Base-by-base conservation (phyloP, 2,888 invertebrate genomes). In the Hartigia nigra region DNA sequence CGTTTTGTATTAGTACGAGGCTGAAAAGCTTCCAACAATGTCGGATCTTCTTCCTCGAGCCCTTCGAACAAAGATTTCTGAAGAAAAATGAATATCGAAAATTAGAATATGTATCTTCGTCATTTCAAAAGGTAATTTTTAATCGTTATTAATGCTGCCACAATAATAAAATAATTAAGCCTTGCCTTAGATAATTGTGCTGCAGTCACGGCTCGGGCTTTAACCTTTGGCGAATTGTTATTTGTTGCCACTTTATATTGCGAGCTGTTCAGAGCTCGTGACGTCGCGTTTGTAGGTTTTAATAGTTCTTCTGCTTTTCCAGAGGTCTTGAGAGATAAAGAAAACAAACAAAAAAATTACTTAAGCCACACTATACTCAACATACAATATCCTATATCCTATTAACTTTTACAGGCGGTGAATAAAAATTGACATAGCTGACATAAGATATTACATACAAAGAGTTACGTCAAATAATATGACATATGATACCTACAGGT, bases 51-150 rank as follows among this genome's bases (percentile, higher is more conserved):
- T 86, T 97, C 97, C 84, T 96, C 96, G 1, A 97, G 92, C 0
- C 97, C 98, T 87, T 97, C 98, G 91, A 98, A 98, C 0, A 98
- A 91, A 0, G 95, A 95, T 90, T 96, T 96, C 94, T 95, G 81
- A 4, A 83, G 74, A 80, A 5, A 78, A 31, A 35, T 31, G 36
- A 23, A 69, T n/a, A 72, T 4, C 23, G 31, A 11, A 78, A n/a
- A 35, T 31, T 55, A 69, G 39, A 74, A n/a, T n/a, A 72, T 55
- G 69, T 69, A 74, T 37, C 14, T 37, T 74, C 36, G 11, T n/a
- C 34, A 12, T 69, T 12, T 3, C 3, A 74, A 74, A 69, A 11
- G 11, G 82, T 82, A 80, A 2, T 35, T 35, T 35, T 9, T 1
- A 35, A 35, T 35, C 4, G 4, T 35, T 35, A 35, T 2, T 35